Percentiles rank a stretch among this genome's conserved stretches.
phyloP scores from a whole-genome alignment of 2,113 vertebrate species.

The Girardinichthys multiradiatus region DNA sequence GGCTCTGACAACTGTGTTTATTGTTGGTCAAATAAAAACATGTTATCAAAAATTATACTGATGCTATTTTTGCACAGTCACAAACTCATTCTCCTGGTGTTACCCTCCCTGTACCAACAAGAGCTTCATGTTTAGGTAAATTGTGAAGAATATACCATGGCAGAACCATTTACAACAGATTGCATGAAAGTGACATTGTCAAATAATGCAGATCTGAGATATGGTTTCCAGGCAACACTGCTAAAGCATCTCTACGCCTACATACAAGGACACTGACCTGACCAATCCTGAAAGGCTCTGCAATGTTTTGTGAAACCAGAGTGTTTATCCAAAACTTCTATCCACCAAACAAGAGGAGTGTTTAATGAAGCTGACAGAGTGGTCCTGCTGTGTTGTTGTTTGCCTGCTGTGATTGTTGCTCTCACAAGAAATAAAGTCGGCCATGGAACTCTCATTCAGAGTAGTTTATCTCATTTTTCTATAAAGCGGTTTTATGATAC shows the following conservation, averaged over 20 bases:
- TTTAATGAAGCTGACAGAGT: conserved; percentile 14
- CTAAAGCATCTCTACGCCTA: conserved; percentile 4
- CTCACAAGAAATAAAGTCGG: not conserved
- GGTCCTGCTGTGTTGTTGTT: conserved; percentile 15
- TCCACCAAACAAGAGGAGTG: conserved; percentile 2
- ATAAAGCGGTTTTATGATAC: conserved; percentile 11
- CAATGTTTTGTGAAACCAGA: not conserved
- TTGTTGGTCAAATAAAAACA: too few relatives aligned
- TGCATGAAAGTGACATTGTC: not conserved
- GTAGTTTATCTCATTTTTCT: conserved; percentile 22
- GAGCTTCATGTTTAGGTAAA: not conserved
- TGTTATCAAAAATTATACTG: too few relatives aligned
- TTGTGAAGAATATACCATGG: not conserved
- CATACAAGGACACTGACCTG: conserved; percentile 11
- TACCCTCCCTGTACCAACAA: not conserved
- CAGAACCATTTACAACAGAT: not conserved
- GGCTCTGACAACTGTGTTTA: not conserved
- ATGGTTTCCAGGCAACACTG: conserved; percentile 18
- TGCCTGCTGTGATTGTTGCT: conserved; percentile 18
- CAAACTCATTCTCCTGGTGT: not conserved
- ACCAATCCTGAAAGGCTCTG: conserved; percentile 15
- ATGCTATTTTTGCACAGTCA: not conserved
- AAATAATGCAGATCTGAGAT: not conserved
- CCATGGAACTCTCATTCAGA: not conserved
- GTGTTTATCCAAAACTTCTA: conserved; percentile 16